Evolutionary conservation across 2,797 vertebrate species (phyloP).

Genomic region (Hypotaenidia philippensis): DNA sequence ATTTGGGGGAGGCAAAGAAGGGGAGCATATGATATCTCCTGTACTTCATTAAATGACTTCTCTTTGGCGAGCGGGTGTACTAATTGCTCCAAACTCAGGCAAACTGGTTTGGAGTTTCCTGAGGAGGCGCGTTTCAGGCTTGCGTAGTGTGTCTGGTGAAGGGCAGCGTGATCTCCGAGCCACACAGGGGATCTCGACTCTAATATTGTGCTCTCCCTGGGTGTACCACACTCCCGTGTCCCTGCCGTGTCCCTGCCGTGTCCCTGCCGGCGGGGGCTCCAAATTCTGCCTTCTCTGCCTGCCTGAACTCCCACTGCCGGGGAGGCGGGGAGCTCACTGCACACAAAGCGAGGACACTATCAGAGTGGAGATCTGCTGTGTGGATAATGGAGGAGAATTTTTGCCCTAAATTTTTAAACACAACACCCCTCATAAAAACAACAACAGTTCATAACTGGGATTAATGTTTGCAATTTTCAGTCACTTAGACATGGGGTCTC

Average conservation of each 20-base stretch:
- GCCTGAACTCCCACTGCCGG: not conserved
- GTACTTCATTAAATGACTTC: conserved; percentile 47
- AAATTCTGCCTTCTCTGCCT: not conserved
- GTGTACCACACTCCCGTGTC: not conserved
- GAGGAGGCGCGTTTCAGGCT: conserved; percentile 11
- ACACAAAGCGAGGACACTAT: not conserved
- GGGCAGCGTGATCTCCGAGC: not conserved
- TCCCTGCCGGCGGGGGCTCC: conserved; percentile 18
- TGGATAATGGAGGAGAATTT: conserved; percentile 53
- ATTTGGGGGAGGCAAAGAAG: conserved; percentile 34
- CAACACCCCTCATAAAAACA: conserved; percentile 68
- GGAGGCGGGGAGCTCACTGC: not conserved
- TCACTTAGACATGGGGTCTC: conserved; percentile 83
- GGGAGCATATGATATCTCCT: conserved; percentile 20
- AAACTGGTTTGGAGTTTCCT: not conserved
- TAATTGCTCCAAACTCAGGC: conserved; percentile 16
- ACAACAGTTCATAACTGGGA: conserved; percentile 81
- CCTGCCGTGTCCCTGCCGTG: not conserved
- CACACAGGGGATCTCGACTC: not conserved
- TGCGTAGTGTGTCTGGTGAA: not conserved
- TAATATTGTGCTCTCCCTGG: not conserved
- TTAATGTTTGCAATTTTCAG: conserved; percentile 85
- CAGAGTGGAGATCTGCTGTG: not conserved
- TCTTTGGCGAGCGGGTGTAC: not conserved
- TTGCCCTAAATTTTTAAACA: conserved; percentile 76